Base-by-base conservation (phyloP, 1,140 invertebrate genomes). In the Drosophila orosa region DNA sequence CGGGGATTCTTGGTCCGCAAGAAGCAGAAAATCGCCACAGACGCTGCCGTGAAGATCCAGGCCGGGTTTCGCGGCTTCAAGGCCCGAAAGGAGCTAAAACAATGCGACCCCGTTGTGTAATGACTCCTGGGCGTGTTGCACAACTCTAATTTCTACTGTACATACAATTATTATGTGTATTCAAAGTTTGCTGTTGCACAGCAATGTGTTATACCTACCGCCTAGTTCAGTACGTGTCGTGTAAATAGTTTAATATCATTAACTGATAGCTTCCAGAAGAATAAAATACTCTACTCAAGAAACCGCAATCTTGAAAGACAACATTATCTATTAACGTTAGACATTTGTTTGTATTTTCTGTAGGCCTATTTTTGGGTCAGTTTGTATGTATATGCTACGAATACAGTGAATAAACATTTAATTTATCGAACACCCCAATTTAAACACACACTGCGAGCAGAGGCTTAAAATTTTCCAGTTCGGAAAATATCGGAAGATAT, bases 1-100 rank as follows among this genome's bases (percentile, higher is more conserved):
- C 92, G 95, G 1, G 95, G 95, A n/a, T 96, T 94, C 83, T 91
- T 95, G n/a, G 94, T 95, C 7, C 91, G 95, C 19, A 95, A 95
- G 80, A 92, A 93, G 55, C 92, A 94, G 48, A 93, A 94, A 75
- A 87, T 92, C 7, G 93, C 93, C 15, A 92, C 92, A 17, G 92
- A 93, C 27, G 94, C 94, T 1, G 94, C 94, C 0, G 93, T 93
- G 3, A 94, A 94, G 79, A 95, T 95, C 52, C 94, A 95, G 85
- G 94, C 94, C 3, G 93, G 93, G 15, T 94, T 94, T 69, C 92
- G 94, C 13, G 94, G 94, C 9, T 95, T 94, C 74, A 93, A 93
- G 73, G 93, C 93, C 33, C 92, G 94, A 39, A 94, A 94, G 71
- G 92, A 92, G 50, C 31, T 92, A 2, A 90, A 86, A 27, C 83